Base-by-base conservation (phyloP, 2,888 invertebrate species). In the Polydesmus complanatus region DNA sequence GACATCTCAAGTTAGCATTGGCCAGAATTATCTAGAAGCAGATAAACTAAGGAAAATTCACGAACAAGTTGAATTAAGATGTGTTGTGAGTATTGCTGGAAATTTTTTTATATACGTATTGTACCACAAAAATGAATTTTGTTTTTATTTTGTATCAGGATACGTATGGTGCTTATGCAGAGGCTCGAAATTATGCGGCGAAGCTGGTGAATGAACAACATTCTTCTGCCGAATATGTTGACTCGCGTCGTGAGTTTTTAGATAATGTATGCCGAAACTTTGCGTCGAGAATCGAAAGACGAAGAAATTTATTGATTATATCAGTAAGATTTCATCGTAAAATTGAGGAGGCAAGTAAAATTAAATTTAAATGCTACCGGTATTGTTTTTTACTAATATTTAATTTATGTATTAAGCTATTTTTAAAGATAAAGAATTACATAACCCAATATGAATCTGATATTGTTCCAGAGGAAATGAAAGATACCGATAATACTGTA, bases 191-290 rank as follows among this genome's bases (percentile, higher is more conserved):
- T 70, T 81, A 83, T 73, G 83, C 86, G 57, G 83, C 83, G 56
- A 76, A 77, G 54, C 74, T 84, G 61, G 65, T 72, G 47, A 66
- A 67, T 5, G 67, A 68, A 27, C 65, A 65, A 50, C 75, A 80
- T 1, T 74, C 76, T 48, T 73, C 74, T 54, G 78, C 79, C 52
- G 79, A 79, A 68, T 85, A 86, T 72, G 74, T 88, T 55, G 75
- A 81, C 63, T 83, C 85, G 1, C 85, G 86, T 68, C 78, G 83
- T 64, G 86, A 87, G 70, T 87, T 87, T 70, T 87, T 88, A 85
- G 85, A 88, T 73, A 86, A 85, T 63, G 83, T 87, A 0, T 86
- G 85, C 68, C 80, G 85, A 61, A 85, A 84, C 68, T 88, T 87
- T 70, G 86, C 86, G 0, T 80, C 81, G 27, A 77, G 88, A 18